Base-by-base conservation (phyloP, 2,113 vertebrate species). In the Martes martes region DNA sequence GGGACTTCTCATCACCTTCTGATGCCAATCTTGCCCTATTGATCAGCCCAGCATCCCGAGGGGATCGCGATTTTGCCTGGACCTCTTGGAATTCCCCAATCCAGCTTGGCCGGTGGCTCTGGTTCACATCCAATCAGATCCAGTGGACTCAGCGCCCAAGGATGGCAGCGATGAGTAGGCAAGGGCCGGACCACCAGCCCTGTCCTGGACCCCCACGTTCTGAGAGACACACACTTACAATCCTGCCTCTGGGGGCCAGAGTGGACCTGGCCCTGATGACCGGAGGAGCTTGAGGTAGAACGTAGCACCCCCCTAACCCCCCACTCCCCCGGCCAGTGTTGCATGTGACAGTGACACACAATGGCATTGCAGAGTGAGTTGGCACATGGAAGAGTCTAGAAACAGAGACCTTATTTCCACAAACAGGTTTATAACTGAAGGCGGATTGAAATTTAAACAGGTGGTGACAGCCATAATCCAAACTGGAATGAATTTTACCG, bases 151-250 rank as follows among this genome's bases (percentile, higher is more conserved):
- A 18, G 39, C 10, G 7, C 19, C 16, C 10, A 50, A 61, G 36
- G 76, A 16, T 0, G 6, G 19, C 9, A 2, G 9, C 1, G 33
- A 13, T n/a, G 63, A 42, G 67, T 45, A 33, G 67, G 21, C 13
- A 11, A 21, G 4, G 21, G 7, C 7, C 11, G 9, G 78, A 21
- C 47, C 31, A 4, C 14, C 26, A 16, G 82, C 24, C 28, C 42
- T 1, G 0, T 33, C 67, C 19, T 4, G 0, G 0, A 2, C 2
- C 21, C 33, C 19, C 24, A 0, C 1, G 9, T 3, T 74, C 55
- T 76, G 45, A 67, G 61, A 24, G 26, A 9, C 10, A 7, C 4
- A 26, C 9, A 14, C 52, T 8, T 10, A 4, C 11, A 23, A 26
- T 7, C 21, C 71, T 31, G 33, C 9, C 8, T 3, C 19, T 1